These are phyloP conservation scores for Barypeithes pellucidus DNA, from an alignment of 2,888 invertebrate genomes.

Conservation along the genomic window DNA sequence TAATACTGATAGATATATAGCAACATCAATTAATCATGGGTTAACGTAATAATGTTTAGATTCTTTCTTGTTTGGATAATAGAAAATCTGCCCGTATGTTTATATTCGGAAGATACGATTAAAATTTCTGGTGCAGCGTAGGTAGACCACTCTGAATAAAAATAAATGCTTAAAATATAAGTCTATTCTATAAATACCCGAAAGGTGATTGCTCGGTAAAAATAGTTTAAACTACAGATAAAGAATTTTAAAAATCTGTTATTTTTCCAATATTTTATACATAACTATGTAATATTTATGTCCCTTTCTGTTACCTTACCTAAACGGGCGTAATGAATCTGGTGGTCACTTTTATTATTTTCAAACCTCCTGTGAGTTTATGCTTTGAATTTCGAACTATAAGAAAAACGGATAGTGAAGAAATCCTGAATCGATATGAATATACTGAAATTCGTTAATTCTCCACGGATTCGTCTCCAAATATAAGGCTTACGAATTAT, in stretches of 20 bases:
- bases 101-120: constrained; percentile 19
- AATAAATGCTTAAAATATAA: constrained; percentile 27
- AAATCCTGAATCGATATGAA: no score
- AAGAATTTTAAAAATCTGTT: background rate
- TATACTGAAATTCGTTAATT: no score
- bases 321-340: no score
- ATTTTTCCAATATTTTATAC: no score
- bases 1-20: constrained; percentile 39
- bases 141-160: constrained; percentile 25
- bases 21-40: constrained; percentile 41
- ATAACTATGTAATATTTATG: no score
- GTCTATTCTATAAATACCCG: constrained; percentile 16
- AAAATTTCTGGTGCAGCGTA: constrained; percentile 27
- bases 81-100: constrained; percentile 24
- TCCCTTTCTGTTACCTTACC: no score
- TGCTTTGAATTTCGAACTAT: no score
- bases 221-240: background rate
- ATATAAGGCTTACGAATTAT: no score
- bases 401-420: no score
- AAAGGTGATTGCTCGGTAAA: constrained; percentile 18
- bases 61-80: constrained; percentile 36
- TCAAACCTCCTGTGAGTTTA: no score
- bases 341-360: no score
- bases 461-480: no score
- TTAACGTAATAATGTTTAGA: constrained; percentile 33